phyloP scores from a whole-genome alignment of 2,888 invertebrate species.

The Spodoptera exigua region DNA sequence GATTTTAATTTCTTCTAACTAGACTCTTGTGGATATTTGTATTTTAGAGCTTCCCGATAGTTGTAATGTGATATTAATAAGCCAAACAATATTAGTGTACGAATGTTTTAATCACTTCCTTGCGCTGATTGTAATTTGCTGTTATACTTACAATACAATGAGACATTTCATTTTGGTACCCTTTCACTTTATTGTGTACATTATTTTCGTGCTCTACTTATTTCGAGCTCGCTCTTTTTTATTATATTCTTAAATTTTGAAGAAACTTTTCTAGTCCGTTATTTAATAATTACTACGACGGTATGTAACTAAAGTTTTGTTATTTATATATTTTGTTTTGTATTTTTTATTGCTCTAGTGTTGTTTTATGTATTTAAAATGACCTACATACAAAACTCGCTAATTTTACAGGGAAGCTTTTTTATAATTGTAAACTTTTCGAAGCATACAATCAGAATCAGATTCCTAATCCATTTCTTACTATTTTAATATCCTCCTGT shows the following conservation, averaged over 20 bases:
- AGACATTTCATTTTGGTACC: conserved; percentile 75
- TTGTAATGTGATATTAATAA: conserved; percentile 33
- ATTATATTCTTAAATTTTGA: conserved; percentile 34
- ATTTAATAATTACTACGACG: conserved; percentile 6
- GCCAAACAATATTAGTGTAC: conserved; percentile 27
- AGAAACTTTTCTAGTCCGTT: conserved; percentile 16
- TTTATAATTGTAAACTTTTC: not conserved
- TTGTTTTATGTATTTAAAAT: conserved; percentile 33
- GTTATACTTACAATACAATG: conserved; percentile 55
- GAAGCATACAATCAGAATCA: conserved; percentile 6
- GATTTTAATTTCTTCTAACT: conserved; percentile 62
- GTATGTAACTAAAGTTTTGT: conserved; percentile 6
- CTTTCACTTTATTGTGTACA: conserved; percentile 88
- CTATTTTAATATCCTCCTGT: conserved; percentile 5
- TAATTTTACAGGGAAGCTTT: not conserved
- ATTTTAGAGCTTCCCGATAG: conserved; percentile 59
- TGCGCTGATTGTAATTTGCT: conserved; percentile 19
- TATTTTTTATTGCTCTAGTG: conserved; percentile 4
- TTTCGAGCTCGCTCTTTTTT: conserved; percentile 69
- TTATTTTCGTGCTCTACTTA: conserved; percentile 88
- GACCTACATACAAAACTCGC: conserved; percentile 33
- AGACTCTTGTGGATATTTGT: conserved; percentile 68
- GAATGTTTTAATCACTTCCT: conserved; percentile 2
- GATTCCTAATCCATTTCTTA: conserved; percentile 4
- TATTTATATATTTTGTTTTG: not conserved